Conservation (phyloP, 2,888 invertebrate genomes). For the Xestobium rufovillosum region DNA sequence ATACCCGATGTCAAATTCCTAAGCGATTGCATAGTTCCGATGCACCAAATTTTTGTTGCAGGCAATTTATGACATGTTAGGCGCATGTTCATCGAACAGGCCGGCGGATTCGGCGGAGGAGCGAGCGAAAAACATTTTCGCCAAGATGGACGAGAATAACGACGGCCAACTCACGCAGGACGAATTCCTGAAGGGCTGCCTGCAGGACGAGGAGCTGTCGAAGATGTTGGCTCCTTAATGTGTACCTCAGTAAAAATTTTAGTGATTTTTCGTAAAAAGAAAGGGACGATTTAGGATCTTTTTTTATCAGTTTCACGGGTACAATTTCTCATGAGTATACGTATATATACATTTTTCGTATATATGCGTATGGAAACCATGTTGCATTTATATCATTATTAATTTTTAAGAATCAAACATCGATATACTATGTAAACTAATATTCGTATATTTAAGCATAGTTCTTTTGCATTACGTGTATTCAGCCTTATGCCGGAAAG, state of each 20-base stretch:
- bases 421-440: too few species aligned
- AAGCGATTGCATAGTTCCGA: too few species aligned
- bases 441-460: too few species aligned
- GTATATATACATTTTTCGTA: slow-evolving; percentile 17
- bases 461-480: too few species aligned
- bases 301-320: too few species aligned
- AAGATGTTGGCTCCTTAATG: slow-evolving; percentile 91
- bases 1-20: too few species aligned
- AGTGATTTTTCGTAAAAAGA: slow-evolving; percentile 5
- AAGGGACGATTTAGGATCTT: slow-evolving; percentile 5
- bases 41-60: slow-evolving; percentile 54
- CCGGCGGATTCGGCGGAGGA: slow-evolving; percentile 96
- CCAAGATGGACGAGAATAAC: slow-evolving; percentile 99
- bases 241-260: too few species aligned
- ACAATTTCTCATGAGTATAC: not conserved
- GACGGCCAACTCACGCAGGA: slow-evolving; percentile 97
- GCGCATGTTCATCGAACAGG: slow-evolving; percentile 90
- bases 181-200: slow-evolving; percentile 95
- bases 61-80: slow-evolving; percentile 99
- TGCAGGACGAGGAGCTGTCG: slow-evolving; percentile 91
- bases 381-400: slow-evolving; percentile 8
- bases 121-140: slow-evolving; percentile 97
- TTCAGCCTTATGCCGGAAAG: too few species aligned
- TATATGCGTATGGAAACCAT: slow-evolving; percentile 16
- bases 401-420: slow-evolving; percentile 14